These are phyloP conservation scores for Eulemur mongoz DNA, from an alignment of 2,797 vertebrate genomes.

Conservation along the genomic window DNA sequence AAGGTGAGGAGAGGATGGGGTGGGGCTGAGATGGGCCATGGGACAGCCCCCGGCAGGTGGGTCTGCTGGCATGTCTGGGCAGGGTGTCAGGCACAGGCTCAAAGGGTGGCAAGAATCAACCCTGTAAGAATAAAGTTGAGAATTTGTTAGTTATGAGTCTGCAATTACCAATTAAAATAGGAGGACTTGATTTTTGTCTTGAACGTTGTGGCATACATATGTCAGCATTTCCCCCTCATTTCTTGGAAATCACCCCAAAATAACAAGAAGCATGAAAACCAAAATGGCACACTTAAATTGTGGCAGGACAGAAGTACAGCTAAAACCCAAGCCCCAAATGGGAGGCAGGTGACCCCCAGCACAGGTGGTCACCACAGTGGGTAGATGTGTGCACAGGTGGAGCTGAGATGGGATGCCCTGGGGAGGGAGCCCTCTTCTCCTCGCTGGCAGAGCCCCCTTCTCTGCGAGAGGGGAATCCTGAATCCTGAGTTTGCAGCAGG, in stretches of 20 bases:
- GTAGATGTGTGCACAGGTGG: neutral
- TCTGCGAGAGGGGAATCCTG: neutral
- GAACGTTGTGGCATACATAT: neutral
- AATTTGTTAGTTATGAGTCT: neutral
- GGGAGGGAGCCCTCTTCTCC: too few species aligned
- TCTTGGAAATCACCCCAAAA: neutral
- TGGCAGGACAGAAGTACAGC: neutral
- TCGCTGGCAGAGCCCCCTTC: too few species aligned
- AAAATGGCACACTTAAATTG: neutral
- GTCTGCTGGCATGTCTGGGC: neutral
- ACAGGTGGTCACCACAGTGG: too few species aligned
- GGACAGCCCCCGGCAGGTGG: neutral
- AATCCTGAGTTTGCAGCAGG: neutral
- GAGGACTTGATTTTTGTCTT: neutral
- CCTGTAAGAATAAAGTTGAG: neutral
- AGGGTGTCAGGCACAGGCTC: neutral
- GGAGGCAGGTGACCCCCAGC: neutral
- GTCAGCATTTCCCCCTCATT: neutral
- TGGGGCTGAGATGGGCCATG: too few species aligned
- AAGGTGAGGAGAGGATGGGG: too few species aligned
- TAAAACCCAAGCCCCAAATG: neutral
- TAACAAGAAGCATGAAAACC: neutral
- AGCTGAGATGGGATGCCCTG: accelerated
- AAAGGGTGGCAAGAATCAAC: neutral
- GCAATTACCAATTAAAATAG: neutral